Evolutionary conservation across 1,140 invertebrate genomes (phyloP), one percentile per base, ranked within the genome.

Genomic region (Sitodiplosis mosellana): DNA sequence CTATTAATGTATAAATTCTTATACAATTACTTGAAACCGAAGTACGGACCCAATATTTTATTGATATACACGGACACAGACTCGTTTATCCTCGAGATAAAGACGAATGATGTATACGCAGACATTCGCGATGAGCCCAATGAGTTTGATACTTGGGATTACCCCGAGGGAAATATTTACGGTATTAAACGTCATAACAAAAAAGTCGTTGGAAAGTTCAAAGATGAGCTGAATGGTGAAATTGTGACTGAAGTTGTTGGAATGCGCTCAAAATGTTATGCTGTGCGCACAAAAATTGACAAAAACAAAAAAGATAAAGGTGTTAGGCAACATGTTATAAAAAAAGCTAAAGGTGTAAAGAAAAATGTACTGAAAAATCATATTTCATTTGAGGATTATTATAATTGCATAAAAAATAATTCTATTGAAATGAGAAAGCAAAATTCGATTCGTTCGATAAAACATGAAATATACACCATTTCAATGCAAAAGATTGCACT

Each of bases 11-110:
- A 55, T 55, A 54, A 56, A 57, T 66, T 56, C 34, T 53, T 56
- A 41, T 63, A 57, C 54, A 47, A 54, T 41, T 56, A 54, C 42
- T 52, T 56, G 33, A 56, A 52, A 49, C 33, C 42, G 21, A 55
- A 59, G 48, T 66, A 60, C 55, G 17, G 17, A 12, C 33, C 53
- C 0, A 57, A 56, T 22, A 51, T 56, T 14, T 47, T 46, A 20
- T 46, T 68, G 0, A 50, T 59, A 15, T 66, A 60, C 44, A 67
- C 58, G 14, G 69, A 71, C 53, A 70, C 67, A 7, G 68, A 71
- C 49, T 57, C 52, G 45, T 58, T 69, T 6, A 55, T 60, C 3
- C 66, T 65, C 50, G 47, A 61, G 34, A 59, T 69, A n/a, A 47
- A 55, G 45, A 66, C 61, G 7, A 49, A 58, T 5, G 59, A 71